Evolutionary conservation across 2,113 vertebrate genomes (phyloP).

Genomic region (Arvicanthis niloticus): DNA sequence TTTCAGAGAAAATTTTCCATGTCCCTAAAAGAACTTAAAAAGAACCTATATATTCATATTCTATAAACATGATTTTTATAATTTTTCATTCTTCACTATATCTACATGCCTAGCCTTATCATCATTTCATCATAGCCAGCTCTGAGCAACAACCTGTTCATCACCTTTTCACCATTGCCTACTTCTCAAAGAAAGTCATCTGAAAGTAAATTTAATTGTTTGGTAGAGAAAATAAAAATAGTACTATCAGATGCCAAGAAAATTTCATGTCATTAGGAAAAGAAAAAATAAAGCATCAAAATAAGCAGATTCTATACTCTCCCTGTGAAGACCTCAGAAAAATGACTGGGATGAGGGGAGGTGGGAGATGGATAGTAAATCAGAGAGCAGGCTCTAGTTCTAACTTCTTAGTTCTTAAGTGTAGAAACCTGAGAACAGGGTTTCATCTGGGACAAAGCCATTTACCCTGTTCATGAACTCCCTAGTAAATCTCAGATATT

Average conservation of each 20-base stretch:
- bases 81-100: too few relatives aligned
- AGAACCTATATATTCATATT: too few relatives aligned
- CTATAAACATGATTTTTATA: too few relatives aligned
- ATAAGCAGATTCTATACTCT: constrained; percentile 42
- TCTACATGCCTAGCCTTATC: background rate
- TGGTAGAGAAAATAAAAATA: constrained; percentile 68
- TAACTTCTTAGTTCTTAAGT: background rate
- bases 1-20: too few relatives aligned
- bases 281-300: constrained; percentile 61
- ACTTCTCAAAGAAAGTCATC: constrained; percentile 41
- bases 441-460: background rate
- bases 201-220: constrained; percentile 64
- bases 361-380: background rate
- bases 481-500: background rate
- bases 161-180: background rate
- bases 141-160: background rate
- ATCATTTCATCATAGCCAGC: background rate
- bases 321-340: background rate
- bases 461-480: background rate
- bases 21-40: too few relatives aligned
- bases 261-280: background rate
- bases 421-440: background rate
- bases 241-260: constrained; percentile 49
- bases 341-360: background rate
- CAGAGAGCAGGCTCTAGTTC: background rate